phyloP scores from a whole-genome alignment of 2,113 vertebrate species.

The Cepphus grylle region DNA sequence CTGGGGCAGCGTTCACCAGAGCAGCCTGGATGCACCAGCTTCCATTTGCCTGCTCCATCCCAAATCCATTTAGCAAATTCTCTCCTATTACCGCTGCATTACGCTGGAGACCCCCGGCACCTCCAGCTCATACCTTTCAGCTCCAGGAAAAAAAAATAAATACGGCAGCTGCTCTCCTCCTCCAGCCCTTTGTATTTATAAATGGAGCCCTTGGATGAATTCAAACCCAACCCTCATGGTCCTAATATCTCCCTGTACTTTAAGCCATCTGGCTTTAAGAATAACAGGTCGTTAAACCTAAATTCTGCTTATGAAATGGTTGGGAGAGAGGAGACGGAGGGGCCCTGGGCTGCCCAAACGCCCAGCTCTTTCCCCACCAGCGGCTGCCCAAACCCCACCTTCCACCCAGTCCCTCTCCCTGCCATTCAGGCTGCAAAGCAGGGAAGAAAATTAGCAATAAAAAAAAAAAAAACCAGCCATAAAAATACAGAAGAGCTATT shows the following conservation, averaged over 20 bases:
- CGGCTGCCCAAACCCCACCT: not conserved
- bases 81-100: not conserved
- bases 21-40: not conserved
- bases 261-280: conserved; percentile 18
- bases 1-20: fast-evolving
- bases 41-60: not conserved
- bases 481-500: not conserved
- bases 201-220: not conserved
- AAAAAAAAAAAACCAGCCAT: not conserved
- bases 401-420: not conserved
- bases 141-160: not conserved
- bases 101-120: not conserved
- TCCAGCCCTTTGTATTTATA: not conserved
- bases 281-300: not conserved
- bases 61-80: not conserved
- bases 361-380: not conserved
- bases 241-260: not conserved
- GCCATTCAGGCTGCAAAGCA: not conserved
- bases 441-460: conserved; percentile 8
- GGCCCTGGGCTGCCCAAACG: not conserved
- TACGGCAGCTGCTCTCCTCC: not conserved
- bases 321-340: not conserved
- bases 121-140: not conserved
- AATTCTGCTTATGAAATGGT: not conserved
- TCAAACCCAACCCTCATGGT: not conserved